Evolutionary conservation across 2,888 invertebrate genomes (phyloP).

Genomic region (Andrena minutula): DNA sequence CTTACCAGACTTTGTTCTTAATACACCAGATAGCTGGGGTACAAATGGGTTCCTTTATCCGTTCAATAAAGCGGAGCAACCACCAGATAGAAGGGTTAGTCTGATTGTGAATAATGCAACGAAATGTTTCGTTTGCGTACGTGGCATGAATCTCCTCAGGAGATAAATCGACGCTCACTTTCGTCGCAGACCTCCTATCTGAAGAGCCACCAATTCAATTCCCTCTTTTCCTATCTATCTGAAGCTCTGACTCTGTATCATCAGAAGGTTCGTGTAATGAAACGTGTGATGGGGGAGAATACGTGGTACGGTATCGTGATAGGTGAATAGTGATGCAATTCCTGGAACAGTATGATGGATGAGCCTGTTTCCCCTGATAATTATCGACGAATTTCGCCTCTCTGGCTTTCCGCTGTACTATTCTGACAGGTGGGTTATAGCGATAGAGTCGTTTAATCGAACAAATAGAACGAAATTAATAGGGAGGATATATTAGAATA

Average conservation of each 20-base stretch:
- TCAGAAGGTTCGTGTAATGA: not conserved
- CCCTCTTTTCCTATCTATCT: not conserved
- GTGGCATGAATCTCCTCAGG: not conserved
- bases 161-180: not conserved
- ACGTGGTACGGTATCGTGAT: not conserved
- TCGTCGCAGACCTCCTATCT: not conserved
- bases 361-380: not conserved
- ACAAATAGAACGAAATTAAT: too few relatives aligned
- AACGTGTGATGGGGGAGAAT: too few relatives aligned
- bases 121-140: not conserved
- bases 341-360: not conserved
- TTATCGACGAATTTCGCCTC: not conserved
- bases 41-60: not conserved
- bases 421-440: too few relatives aligned
- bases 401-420: too few relatives aligned
- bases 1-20: not conserved
- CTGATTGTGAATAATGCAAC: conserved; percentile 8
- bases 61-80: not conserved
- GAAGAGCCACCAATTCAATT: not conserved
- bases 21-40: not conserved
- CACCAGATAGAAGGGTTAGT: not conserved
- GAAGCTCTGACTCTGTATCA: too few relatives aligned
- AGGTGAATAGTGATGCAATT: not conserved
- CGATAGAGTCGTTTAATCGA: too few relatives aligned
- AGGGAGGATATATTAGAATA: too few relatives aligned